These are phyloP conservation scores for Megalops cyprinoides DNA, from an alignment of 2,797 vertebrate genomes.

Conservation along the genomic window DNA sequence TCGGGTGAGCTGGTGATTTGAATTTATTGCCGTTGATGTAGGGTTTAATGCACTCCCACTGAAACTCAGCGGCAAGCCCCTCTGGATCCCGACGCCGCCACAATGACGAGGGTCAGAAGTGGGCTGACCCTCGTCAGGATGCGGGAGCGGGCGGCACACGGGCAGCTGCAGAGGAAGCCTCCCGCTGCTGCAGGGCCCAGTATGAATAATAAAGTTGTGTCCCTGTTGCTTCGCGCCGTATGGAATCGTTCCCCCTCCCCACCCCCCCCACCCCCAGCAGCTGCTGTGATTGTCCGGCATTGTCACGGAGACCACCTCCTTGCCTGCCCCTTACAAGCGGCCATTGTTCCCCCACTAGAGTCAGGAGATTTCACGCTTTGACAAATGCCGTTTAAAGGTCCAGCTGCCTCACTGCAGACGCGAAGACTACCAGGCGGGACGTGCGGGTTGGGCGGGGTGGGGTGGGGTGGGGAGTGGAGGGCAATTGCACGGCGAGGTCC, in stretches of 20 bases:
- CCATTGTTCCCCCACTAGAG: conserved; percentile 71
- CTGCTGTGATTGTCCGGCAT: conserved; percentile 83
- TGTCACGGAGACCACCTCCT: conserved; percentile 76
- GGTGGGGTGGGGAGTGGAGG: background rate
- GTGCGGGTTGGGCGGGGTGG: conserved; percentile 32
- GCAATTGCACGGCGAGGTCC: conserved; percentile 73
- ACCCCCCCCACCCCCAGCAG: conserved; percentile 66
- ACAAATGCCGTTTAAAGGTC: conserved; percentile 73
- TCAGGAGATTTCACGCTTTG: conserved; percentile 80
- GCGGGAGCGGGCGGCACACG: conserved; percentile 64
- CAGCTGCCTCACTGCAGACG: conserved; percentile 86
- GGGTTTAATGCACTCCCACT: conserved; percentile 71
- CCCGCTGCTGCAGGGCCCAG: conserved; percentile 63
- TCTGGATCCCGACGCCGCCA: conserved; percentile 64
- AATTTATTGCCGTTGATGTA: conserved; percentile 71
- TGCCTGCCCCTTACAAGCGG: conserved; percentile 80
- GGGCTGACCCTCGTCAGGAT: conserved; percentile 79
- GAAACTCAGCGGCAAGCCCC: conserved; percentile 68
- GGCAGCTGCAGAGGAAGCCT: conserved; percentile 78
- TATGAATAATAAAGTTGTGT: conserved; percentile 73
- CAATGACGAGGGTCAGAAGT: conserved; percentile 79
- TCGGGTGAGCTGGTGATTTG: conserved; percentile 72
- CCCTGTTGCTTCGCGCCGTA: conserved; percentile 60
- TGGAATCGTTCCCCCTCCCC: conserved; percentile 73
- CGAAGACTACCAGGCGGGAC: conserved; percentile 58